Base-by-base conservation (phyloP, 2,797 vertebrate genomes). In the Argyrosomus regius region DNA sequence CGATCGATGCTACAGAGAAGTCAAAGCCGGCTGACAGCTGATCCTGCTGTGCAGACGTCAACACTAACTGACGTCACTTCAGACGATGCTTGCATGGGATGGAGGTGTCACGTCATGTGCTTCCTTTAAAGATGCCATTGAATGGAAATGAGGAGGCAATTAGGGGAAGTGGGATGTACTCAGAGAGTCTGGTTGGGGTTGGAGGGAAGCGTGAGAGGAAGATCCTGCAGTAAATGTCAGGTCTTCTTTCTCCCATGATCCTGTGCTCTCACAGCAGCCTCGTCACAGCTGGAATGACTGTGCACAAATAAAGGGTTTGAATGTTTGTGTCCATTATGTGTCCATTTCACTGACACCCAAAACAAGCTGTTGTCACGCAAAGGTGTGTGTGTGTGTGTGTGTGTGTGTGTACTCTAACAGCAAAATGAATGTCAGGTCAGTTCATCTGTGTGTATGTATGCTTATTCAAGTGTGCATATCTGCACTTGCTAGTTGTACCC, bases 401-500 rank as follows among this genome's bases (percentile, higher is more conserved):
- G 26, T 35, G 31, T 50, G 45, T 50, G 43, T 20, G 35, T 56
- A 68, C 48, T 16, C 22, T 14, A 54, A 70, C 64, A 64, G 41
- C 50, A 24, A 57, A 66, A 79, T 66, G 22, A 74, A 31, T 41
- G 53, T 61, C 52, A 75, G 5, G 45, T 79, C 53, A 57, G 12
- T 81, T 69, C 28, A 48, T 28, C 35, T 58, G 26, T 73, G 49
- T 35, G 52, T 57, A 6, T 48, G 16, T 48, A 16, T 48, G 71
- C 26, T 63, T 64, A 67, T 77, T 72, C 61, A 58, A 60, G 61
- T 59, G 72, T 70, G 69, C 5, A 20, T 43, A 75, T 80, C 16
- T 62, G 68, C 52, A 49, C 31, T 48, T 64, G 39, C 39, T 67
- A 20, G 24, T 46, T 69, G 35, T 28, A 65, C 49, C 22, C 10